Conservation (phyloP, 2,113 vertebrate genomes). For the Engystomops pustulosus region DNA sequence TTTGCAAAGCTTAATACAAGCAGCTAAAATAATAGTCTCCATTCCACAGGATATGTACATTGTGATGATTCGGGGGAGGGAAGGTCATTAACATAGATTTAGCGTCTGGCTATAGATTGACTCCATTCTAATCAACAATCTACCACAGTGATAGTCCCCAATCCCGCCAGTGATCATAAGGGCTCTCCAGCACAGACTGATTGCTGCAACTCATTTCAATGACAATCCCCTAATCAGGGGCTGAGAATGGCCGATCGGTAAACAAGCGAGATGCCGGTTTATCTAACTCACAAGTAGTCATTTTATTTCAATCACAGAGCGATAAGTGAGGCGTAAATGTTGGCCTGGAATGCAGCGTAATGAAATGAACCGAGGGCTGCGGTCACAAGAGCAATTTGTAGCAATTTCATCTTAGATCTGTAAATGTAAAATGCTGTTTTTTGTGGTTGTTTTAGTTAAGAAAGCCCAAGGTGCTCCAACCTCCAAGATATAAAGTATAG, state of each 20-base stretch:
- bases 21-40: conserved; percentile 17
- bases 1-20: conserved; percentile 12
- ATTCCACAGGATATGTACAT: conserved; percentile 30
- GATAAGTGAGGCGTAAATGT: conserved; percentile 14
- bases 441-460: background rate
- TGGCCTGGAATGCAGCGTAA: background rate
- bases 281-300: conserved; percentile 29
- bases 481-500: background rate
- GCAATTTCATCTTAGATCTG: background rate
- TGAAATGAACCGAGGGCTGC: conserved; percentile 9
- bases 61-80: background rate
- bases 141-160: conserved; percentile 4
- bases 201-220: conserved; percentile 54
- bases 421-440: background rate
- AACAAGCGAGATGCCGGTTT: conserved; percentile 27
- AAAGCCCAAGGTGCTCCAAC: background rate
- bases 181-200: conserved; percentile 43
- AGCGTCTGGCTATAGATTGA: background rate
- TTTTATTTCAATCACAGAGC: conserved; percentile 51
- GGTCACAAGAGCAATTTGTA: background rate
- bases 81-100: conserved; percentile 34
- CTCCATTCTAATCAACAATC: conserved; percentile 46
- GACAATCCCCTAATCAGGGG: conserved; percentile 54
- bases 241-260: conserved; percentile 55
- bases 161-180: conserved; percentile 25